Evolutionary conservation across 92 coral and sea anemone genomes (phyloP), one percentile per base, ranked within the genome.

Genomic region (Zoanthus solanderi): DNA sequence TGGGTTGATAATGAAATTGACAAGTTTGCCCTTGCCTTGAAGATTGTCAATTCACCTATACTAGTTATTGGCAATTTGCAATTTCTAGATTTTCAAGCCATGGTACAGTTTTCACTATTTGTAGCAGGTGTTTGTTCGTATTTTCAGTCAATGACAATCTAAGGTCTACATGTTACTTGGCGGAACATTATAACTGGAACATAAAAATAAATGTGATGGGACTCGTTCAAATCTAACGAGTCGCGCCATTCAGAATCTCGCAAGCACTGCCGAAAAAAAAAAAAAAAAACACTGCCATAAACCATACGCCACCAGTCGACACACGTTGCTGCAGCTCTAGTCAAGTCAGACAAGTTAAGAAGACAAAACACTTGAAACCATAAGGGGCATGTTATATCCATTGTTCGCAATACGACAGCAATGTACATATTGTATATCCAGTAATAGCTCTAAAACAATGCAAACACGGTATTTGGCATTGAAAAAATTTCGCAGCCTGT

Each of bases 271-370:
- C 29, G 68, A 78, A 4, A 37, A 78, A 54, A 78, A 12, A 78
- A 4, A 37, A 78, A 54, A 78, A 12, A 78, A 29, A 4, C 69
- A 13, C 68, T 56, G 13, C 69, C 29, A 32, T 78, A 29, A 30
- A 78, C 83, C 83, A 78, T 77, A 52, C 48, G 44, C 82, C 82
- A 77, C 67, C 67, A 53, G 28, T 46, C 4, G n/a, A 78, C 47
- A 31, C 52, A 78, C 11, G 48, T 57, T 53, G 83, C 65, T 56
- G 67, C 68, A 54, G 52, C 83, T 34, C 50, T 54, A 0, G 69
- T 9, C 68, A 78, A 77, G 66, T 77, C 82, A 18, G 67, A 77
- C 66, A 77, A 54, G 46, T 77, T 77, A 9, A 54, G 83, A 54
- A 78, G 47, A 30, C 47, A 28, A 77, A 77, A 77, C 28, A 28